Percentiles rank a stretch among this genome's conserved stretches.
phyloP scores from a whole-genome alignment of 37 sponge, comb jelly and placozoan species.

The Theonella swinhoei region DNA sequence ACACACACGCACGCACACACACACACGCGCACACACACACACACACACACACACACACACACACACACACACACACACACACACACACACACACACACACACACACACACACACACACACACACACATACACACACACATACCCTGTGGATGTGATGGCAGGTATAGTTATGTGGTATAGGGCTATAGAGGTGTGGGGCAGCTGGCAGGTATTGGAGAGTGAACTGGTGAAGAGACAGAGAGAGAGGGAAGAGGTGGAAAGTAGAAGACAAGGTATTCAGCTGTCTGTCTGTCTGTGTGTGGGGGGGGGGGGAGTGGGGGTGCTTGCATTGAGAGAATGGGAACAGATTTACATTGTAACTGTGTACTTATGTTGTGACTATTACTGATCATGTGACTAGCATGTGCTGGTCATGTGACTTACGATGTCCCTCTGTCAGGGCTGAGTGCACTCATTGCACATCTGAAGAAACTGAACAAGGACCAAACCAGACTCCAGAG shows the following conservation, averaged over 20 bases:
- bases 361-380: too few relatives aligned
- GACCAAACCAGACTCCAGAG: conserved; percentile 45
- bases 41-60: too few relatives aligned
- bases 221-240: conserved; percentile 49
- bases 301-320: neutral
- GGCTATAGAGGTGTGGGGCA: conserved; percentile 92
- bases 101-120: conserved; percentile 10
- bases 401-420: neutral
- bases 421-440: conserved; percentile 29
- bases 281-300: neutral
- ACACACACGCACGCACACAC: too few relatives aligned
- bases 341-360: neutral
- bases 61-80: too few relatives aligned
- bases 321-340: too few relatives aligned
- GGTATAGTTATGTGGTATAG: conserved; percentile 10
- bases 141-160: neutral
- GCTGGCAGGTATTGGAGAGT: conserved; percentile 67
- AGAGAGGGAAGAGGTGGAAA: conserved; percentile 71
- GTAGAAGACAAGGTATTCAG: conserved; percentile 66
- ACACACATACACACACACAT: too few relatives aligned
- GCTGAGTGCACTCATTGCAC: conserved; percentile 74
- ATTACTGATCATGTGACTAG: neutral
- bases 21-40: too few relatives aligned
- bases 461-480: conserved; percentile 78
- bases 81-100: too few relatives aligned